phyloP scores from a whole-genome alignment of 2,888 invertebrate genomes.

The Drosophila merina region DNA sequence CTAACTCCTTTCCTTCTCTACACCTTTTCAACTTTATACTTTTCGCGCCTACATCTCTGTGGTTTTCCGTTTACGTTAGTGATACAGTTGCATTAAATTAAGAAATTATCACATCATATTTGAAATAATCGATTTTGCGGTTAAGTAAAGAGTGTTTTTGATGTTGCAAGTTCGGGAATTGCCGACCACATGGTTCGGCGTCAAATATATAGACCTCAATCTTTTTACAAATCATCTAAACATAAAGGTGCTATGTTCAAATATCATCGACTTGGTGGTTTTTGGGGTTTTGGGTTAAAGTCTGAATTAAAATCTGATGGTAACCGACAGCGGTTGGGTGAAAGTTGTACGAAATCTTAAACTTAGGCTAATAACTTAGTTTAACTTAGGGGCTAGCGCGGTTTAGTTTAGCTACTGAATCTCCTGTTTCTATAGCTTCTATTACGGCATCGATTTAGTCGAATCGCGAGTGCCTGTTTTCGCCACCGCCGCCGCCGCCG shows the following conservation, averaged over 20 bases:
- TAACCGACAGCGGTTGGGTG: slow-evolving; percentile 36
- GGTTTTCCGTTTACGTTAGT: slow-evolving; percentile 47
- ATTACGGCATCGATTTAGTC: slow-evolving; percentile 61
- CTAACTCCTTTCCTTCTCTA: neutral
- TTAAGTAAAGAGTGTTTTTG: slow-evolving; percentile 52
- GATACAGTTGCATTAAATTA: slow-evolving; percentile 76
- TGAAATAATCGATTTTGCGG: slow-evolving; percentile 53
- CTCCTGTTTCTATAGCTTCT: slow-evolving; percentile 65
- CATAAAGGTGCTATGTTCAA: slow-evolving; percentile 71
- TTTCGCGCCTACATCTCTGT: slow-evolving; percentile 47
- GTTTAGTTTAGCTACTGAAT: slow-evolving; percentile 74
- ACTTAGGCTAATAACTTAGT: slow-evolving; percentile 66
- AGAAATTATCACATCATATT: slow-evolving; percentile 72
- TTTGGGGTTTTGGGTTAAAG: slow-evolving; percentile 26
- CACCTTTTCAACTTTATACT: slow-evolving; percentile 16
- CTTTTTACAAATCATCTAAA: slow-evolving; percentile 60
- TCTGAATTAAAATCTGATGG: slow-evolving; percentile 39
- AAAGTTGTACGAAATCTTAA: slow-evolving; percentile 70
- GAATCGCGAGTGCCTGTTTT: slow-evolving; percentile 80
- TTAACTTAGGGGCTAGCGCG: slow-evolving; percentile 68
- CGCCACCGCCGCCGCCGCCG: slow-evolving; percentile 59
- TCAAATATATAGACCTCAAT: slow-evolving; percentile 65
- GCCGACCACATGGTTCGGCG: slow-evolving; percentile 44
- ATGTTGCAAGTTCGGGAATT: slow-evolving; percentile 30
- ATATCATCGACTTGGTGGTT: slow-evolving; percentile 16